Percentiles rank a stretch among this genome's conserved stretches.
These are phyloP conservation scores for Moxostoma hubbsi DNA, from an alignment of 2,797 vertebrate species.

Conservation along the genomic window DNA sequence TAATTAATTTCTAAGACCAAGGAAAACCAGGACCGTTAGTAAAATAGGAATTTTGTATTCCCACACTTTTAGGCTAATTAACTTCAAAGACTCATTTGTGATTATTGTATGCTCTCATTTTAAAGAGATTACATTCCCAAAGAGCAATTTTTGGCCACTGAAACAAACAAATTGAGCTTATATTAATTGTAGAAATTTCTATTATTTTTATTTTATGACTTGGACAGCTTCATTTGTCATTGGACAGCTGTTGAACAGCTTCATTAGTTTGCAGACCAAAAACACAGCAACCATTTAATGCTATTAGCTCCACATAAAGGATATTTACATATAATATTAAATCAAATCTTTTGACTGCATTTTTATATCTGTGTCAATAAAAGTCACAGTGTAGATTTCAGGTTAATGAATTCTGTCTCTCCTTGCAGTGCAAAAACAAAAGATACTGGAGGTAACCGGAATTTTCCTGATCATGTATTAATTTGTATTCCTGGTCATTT, in stretches of 20 bases:
- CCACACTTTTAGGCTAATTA: too few species aligned
- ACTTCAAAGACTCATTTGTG: too few species aligned
- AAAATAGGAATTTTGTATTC: background rate
- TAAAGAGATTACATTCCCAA: too few species aligned
- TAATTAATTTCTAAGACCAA: background rate
- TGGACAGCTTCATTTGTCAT: constrained; percentile 55
- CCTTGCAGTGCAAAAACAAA: constrained; percentile 6
- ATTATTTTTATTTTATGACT: too few species aligned
- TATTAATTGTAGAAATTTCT: too few species aligned
- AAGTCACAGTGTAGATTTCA: constrained; percentile 17
- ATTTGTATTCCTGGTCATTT: background rate
- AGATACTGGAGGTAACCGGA: background rate
- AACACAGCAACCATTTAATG: background rate
- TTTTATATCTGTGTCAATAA: constrained; percentile 17
- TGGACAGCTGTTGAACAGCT: constrained; percentile 64
- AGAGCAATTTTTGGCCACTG: too few species aligned
- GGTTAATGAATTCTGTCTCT: constrained; percentile 31
- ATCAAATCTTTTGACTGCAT: background rate
- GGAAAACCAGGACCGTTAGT: background rate
- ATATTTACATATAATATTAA: background rate
- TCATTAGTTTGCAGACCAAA: constrained; percentile 18
- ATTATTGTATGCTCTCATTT: too few species aligned
- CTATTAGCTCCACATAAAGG: background rate
- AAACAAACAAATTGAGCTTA: too few species aligned
- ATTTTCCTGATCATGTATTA: background rate